Evolutionary conservation across 2,888 invertebrate genomes (phyloP).

Genomic region (Monochamus alternatus): DNA sequence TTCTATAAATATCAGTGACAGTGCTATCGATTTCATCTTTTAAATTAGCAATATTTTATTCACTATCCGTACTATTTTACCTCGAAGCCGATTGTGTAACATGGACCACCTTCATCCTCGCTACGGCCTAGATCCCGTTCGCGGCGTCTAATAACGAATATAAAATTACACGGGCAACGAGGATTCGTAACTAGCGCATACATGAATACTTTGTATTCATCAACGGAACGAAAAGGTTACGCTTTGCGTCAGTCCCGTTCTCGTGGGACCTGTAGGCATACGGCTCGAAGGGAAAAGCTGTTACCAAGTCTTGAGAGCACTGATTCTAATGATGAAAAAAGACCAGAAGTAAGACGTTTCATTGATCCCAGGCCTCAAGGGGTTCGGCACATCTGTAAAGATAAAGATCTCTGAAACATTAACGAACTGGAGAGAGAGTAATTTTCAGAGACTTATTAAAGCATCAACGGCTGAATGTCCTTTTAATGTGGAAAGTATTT

Average conservation of each 20-base stretch:
- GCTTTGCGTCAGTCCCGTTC: constrained; percentile 14
- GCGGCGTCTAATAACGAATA: constrained; percentile 8
- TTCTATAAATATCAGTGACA: no score
- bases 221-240: constrained; percentile 21
- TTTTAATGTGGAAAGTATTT: no score
- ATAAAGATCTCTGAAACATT: not conserved
- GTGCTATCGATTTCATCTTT: no score
- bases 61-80: constrained; percentile 1
- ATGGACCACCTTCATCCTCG: not conserved
- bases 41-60: no score
- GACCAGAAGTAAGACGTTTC: not conserved
- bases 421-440: not conserved
- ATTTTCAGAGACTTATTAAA: no score
- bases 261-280: constrained; percentile 7
- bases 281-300: constrained; percentile 8
- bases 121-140: not conserved
- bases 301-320: constrained; percentile 8
- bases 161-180: constrained; percentile 6
- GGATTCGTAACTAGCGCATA: not conserved
- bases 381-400: not conserved
- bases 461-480: no score
- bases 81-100: constrained; percentile 6
- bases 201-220: constrained; percentile 26
- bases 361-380: constrained; percentile 14
- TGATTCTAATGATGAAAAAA: constrained; percentile 27